phyloP scores from a whole-genome alignment of 30 jellyfish, hydroid and myxozoan genomes.

The Pelagia noctiluca region DNA sequence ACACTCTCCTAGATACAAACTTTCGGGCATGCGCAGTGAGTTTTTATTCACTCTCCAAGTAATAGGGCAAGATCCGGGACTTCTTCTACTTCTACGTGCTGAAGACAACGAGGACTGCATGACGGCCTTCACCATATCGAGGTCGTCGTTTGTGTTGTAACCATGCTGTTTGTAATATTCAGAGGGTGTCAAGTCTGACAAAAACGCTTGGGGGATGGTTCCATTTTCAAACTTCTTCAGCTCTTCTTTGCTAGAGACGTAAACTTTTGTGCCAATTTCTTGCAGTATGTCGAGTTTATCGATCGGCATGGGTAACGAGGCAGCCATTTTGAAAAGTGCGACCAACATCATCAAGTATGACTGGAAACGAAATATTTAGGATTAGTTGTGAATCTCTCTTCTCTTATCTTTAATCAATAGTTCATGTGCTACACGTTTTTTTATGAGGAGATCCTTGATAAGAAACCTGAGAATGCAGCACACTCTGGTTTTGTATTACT shows the following conservation, averaged over 20 bases:
- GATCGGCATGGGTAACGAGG: slow-evolving; percentile 53
- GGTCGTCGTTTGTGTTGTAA: background rate
- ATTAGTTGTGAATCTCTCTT: background rate
- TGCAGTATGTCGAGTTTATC: slow-evolving; percentile 19
- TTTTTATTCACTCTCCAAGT: slow-evolving; percentile 47
- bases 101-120: background rate
- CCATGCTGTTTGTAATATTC: slow-evolving; percentile 44
- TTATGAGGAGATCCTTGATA: too few species aligned
- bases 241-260: slow-evolving; percentile 47
- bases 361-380: slow-evolving; percentile 16
- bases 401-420: too few species aligned
- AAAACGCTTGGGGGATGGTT: slow-evolving; percentile 44
- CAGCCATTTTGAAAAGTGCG: slow-evolving; percentile 24
- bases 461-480: too few species aligned
- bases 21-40: slow-evolving; percentile 48
- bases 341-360: background rate
- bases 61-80: slow-evolving; percentile 54
- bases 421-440: too few species aligned
- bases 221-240: slow-evolving; percentile 29
- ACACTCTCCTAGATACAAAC: slow-evolving; percentile 41
- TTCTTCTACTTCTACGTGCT: slow-evolving; percentile 9
- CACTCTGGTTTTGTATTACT: too few species aligned
- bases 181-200: slow-evolving; percentile 54
- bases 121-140: slow-evolving; percentile 21
- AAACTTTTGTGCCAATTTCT: slow-evolving; percentile 29